phyloP scores from a whole-genome alignment of 2,888 invertebrate species.

The Idaea straminata region DNA sequence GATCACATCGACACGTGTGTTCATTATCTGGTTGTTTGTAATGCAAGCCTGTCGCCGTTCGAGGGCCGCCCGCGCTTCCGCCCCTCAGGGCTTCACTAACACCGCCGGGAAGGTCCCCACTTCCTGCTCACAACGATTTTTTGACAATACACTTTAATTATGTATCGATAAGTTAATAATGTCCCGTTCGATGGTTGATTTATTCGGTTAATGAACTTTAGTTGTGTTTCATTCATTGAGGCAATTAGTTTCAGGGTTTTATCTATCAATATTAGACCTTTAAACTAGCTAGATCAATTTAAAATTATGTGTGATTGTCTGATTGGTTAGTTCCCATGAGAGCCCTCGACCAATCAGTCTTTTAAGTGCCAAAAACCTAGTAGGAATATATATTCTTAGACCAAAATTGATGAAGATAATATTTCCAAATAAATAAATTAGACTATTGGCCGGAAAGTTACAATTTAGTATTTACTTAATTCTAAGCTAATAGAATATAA shows the following conservation, averaged over 20 bases:
- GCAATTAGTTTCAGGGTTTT: background rate
- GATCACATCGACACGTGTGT: slow-evolving; percentile 53
- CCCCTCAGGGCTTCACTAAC: slow-evolving; percentile 61
- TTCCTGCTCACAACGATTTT: slow-evolving; percentile 69
- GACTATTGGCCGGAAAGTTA: too few species aligned
- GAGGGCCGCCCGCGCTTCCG: slow-evolving; percentile 60
- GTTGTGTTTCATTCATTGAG: background rate
- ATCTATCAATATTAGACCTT: background rate
- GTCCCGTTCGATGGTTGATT: slow-evolving; percentile 36
- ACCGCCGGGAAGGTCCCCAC: slow-evolving; percentile 69
- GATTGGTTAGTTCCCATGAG: too few species aligned
- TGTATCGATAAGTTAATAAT: slow-evolving; percentile 33
- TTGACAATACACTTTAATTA: slow-evolving; percentile 66
- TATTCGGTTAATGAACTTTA: slow-evolving; percentile 43
- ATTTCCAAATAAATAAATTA: too few species aligned
- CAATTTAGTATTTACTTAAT: too few species aligned
- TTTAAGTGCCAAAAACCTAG: too few species aligned
- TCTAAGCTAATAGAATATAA: too few species aligned
- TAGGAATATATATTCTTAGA: too few species aligned
- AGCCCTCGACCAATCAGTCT: too few species aligned
- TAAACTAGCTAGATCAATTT: background rate
- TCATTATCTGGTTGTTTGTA: slow-evolving; percentile 74
- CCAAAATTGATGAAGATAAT: too few species aligned
- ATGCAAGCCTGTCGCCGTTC: slow-evolving; percentile 62
- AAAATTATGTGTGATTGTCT: background rate